These are phyloP conservation scores for Xenentodon cancila DNA, from an alignment of 2,797 vertebrate species.

Conservation along the genomic window DNA sequence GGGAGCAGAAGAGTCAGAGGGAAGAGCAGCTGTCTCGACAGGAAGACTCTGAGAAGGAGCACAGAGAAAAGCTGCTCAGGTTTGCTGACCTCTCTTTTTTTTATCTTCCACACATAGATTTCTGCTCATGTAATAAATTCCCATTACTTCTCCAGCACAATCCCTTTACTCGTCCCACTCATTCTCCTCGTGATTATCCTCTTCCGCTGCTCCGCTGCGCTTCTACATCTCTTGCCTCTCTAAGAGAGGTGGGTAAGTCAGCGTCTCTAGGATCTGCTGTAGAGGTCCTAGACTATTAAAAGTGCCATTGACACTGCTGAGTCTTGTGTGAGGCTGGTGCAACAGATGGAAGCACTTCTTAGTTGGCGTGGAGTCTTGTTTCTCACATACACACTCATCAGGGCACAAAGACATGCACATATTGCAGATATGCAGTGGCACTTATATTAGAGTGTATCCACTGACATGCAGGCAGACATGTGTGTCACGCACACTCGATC, in stretches of 20 bases:
- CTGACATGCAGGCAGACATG: constrained; percentile 49
- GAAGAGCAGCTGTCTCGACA: constrained; percentile 57
- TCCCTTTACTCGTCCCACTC: constrained; percentile 27
- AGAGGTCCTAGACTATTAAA: constrained; percentile 66
- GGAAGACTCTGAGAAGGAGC: constrained; percentile 30
- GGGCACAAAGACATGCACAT: constrained; percentile 34
- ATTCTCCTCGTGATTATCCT: constrained; percentile 28
- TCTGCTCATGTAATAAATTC: constrained; percentile 9
- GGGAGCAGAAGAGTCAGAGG: constrained; percentile 52
- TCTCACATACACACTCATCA: constrained; percentile 40
- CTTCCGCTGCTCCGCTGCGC: constrained; percentile 32
- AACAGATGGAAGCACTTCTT: constrained; percentile 79
- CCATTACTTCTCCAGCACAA: constrained; percentile 25
- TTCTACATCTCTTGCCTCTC: constrained; percentile 32
- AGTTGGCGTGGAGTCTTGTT: constrained; percentile 62
- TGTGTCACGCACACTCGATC: constrained; percentile 51
- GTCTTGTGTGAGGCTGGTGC: constrained; percentile 64
- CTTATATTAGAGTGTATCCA: constrained; percentile 31
- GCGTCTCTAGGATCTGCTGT: constrained; percentile 59
- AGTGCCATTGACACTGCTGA: constrained; percentile 66
- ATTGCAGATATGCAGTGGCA: constrained; percentile 25
- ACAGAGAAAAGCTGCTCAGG: constrained; percentile 47
- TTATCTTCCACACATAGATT: constrained; percentile 1
- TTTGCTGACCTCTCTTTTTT: constrained; percentile 31
- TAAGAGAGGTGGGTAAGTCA: constrained; percentile 51